Evolutionary conservation across 2,113 vertebrate species (phyloP).

Genomic region (Gallinago media): DNA sequence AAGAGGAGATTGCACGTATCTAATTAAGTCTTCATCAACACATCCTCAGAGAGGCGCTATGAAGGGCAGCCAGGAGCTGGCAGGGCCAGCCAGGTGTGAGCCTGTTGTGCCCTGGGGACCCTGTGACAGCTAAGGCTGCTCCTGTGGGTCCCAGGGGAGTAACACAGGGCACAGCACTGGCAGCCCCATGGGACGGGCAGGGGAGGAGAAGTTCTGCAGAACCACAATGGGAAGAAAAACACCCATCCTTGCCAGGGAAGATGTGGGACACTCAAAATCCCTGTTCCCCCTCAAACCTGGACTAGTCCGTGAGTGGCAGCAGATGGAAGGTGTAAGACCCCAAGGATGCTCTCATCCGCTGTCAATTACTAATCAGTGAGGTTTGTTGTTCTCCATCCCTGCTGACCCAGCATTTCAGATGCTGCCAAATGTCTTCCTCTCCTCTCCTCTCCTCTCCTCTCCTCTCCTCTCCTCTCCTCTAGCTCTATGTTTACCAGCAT

Average conservation of each 20-base stretch:
- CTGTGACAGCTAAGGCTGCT: background rate
- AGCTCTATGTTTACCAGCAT: background rate
- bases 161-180: background rate
- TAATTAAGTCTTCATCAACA: background rate
- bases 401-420: background rate
- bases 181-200: background rate
- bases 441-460: background rate
- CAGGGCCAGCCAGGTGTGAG: background rate
- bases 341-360: background rate
- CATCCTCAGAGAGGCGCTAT: background rate
- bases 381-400: background rate
- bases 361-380: background rate
- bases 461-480: background rate
- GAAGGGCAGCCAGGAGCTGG: background rate
- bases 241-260: background rate
- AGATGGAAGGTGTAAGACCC: background rate
- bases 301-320: background rate
- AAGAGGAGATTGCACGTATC: background rate
- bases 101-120: background rate
- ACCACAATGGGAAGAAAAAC: background rate
- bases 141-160: rapidly evolving
- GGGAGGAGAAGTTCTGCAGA: too few species aligned
- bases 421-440: background rate
- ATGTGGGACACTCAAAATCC: background rate
- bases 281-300: background rate